Conservation (phyloP, 2,888 invertebrate species). For the Drosophila cognata region DNA sequence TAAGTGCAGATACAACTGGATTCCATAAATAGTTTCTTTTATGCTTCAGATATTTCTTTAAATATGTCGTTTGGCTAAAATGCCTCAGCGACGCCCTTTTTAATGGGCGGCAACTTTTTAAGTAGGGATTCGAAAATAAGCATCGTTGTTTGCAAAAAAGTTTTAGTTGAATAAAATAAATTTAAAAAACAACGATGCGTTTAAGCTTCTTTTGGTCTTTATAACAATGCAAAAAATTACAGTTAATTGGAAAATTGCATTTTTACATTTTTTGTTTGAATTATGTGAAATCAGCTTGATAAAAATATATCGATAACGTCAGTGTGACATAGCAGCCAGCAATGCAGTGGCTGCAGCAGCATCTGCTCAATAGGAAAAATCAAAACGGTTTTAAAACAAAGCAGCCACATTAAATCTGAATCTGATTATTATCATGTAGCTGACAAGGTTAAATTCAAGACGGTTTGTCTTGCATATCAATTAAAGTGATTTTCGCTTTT, state of each 20-base stretch:
- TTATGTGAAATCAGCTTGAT: slow-evolving; percentile 2
- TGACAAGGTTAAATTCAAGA: slow-evolving; percentile 18
- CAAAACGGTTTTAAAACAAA: slow-evolving; percentile 30
- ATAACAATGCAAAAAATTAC: neutral
- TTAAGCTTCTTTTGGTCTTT: neutral
- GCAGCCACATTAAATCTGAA: neutral
- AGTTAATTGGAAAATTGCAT: neutral
- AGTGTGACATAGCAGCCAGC: slow-evolving; percentile 46
- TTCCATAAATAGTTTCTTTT: neutral
- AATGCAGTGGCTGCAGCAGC: slow-evolving; percentile 4
- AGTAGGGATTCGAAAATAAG: neutral
- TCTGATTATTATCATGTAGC: slow-evolving; percentile 1
- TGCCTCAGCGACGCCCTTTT: neutral
- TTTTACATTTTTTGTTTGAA: neutral
- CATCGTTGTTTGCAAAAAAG: neutral
- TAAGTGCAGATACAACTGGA: neutral
- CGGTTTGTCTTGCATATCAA: slow-evolving; percentile 36
- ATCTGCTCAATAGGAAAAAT: slow-evolving; percentile 18
- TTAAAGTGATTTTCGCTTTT: slow-evolving; percentile 13
- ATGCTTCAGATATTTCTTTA: neutral
- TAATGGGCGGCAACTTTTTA: neutral
- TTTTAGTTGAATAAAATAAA: neutral
- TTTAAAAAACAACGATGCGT: neutral
- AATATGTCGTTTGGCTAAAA: neutral
- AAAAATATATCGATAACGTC: slow-evolving; percentile 37